These are phyloP conservation scores for Cranoglanis bouderius DNA, from an alignment of 2,113 vertebrate genomes.

Conservation along the genomic window DNA sequence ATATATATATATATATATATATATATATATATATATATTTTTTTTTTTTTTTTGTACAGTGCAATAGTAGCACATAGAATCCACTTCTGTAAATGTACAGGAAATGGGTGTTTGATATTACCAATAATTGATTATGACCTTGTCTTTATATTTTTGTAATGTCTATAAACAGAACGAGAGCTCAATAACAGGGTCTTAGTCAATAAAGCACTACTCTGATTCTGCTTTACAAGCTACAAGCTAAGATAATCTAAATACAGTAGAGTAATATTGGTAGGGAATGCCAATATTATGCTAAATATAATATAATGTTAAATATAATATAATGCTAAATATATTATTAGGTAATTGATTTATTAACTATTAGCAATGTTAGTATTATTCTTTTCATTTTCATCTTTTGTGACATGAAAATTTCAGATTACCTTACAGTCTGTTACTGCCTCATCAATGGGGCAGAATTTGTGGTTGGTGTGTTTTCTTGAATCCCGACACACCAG, in stretches of 20 bases:
- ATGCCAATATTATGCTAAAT: neutral
- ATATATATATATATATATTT: too few species aligned
- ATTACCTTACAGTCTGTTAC: neutral
- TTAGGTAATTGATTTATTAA: neutral
- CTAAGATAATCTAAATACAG: neutral
- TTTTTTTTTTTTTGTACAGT: neutral
- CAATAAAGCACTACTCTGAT: neutral
- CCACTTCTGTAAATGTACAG: neutral
- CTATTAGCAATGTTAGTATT: neutral
- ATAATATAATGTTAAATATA: neutral
- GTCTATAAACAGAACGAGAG: neutral
- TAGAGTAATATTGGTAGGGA: neutral
- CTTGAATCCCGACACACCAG: constrained; percentile 4
- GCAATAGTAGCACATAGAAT: neutral
- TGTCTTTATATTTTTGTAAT: neutral
- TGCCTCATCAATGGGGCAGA: neutral
- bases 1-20: too few species aligned
- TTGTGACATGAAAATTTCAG: neutral
- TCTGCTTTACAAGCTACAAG: neutral
- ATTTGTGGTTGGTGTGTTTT: constrained; percentile 10
- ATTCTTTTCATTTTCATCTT: neutral
- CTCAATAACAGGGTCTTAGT: neutral
- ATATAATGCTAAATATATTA: neutral
- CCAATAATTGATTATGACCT: neutral
- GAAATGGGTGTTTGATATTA: neutral